Evolutionary conservation across 2,113 vertebrate genomes (phyloP).

Genomic region (Procavia capensis): DNA sequence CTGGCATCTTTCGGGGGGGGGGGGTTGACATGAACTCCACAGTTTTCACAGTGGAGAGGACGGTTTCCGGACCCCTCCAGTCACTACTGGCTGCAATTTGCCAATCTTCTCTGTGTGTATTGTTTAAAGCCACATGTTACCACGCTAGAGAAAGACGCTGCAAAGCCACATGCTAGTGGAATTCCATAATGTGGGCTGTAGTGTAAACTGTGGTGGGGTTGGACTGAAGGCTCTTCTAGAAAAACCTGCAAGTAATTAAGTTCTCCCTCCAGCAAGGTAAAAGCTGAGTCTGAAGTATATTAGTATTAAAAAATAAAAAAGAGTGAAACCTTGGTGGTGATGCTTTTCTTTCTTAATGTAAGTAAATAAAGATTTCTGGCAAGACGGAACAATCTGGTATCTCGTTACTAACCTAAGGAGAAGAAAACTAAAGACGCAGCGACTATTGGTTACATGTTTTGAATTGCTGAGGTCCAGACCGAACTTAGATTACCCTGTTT

Average conservation of each 20-base stretch:
- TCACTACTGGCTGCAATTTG: constrained; percentile 75
- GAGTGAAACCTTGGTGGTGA: constrained; percentile 70
- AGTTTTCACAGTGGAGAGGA: constrained; percentile 60
- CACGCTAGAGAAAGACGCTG: constrained; percentile 75
- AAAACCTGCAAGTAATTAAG: constrained; percentile 85
- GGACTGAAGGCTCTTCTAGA: constrained; percentile 81
- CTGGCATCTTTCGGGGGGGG: neutral
- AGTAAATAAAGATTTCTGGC: constrained; percentile 80
- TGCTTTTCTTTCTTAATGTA: constrained; percentile 69
- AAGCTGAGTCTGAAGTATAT: constrained; percentile 71
- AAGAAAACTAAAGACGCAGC: constrained; percentile 64
- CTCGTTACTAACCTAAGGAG: constrained; percentile 71
- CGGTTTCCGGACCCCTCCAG: constrained; percentile 62
- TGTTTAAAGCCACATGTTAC: constrained; percentile 69
- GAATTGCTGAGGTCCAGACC: constrained; percentile 57
- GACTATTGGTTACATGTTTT: constrained; percentile 51
- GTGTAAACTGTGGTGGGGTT: constrained; percentile 85
- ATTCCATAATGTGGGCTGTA: constrained; percentile 84
- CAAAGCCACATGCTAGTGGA: constrained; percentile 83
- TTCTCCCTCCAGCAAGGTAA: constrained; percentile 82
- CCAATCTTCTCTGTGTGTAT: constrained; percentile 68
- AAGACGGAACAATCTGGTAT: constrained; percentile 42
- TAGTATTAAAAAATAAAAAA: constrained; percentile 73
- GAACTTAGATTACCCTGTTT: constrained; percentile 19
- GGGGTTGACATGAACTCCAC: constrained; percentile 47